These are phyloP conservation scores for Drosophila grimshawi DNA, from an alignment of 1,140 invertebrate species.

Conservation along the genomic window DNA sequence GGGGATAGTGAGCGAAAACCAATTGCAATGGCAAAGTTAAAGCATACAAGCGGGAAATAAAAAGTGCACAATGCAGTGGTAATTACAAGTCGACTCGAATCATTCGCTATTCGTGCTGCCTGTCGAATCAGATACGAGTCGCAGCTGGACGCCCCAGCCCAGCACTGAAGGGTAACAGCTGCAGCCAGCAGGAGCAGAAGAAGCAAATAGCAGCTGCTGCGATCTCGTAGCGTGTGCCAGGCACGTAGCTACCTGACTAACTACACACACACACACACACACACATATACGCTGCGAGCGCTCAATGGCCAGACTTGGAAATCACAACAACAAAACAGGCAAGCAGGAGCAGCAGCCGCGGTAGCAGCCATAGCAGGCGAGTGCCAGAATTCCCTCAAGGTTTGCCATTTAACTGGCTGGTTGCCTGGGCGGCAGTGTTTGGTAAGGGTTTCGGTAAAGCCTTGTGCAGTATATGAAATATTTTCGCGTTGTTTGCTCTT, in stretches of 20 bases:
- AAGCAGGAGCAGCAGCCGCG: background rate
- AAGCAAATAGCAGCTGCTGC: conserved; percentile 18
- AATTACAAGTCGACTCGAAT: conserved; percentile 60
- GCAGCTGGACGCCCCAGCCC: conserved; percentile 14
- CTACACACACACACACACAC: background rate
- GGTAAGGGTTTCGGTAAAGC: background rate
- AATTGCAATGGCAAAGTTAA: conserved; percentile 2
- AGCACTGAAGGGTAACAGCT: conserved; percentile 57
- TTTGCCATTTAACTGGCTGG: conserved; percentile 73
- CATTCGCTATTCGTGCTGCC: conserved; percentile 19
- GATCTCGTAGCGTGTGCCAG: conserved; percentile 33
- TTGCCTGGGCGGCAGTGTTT: conserved; percentile 10
- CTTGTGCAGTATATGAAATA: conserved; percentile 63
- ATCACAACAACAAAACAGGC: conserved; percentile 50
- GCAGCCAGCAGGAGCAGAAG: conserved; percentile 7
- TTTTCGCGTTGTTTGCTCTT: conserved; percentile 67
- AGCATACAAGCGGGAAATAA: conserved; percentile 43
- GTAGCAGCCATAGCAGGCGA: conserved; percentile 13
- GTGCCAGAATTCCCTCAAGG: conserved; percentile 48
- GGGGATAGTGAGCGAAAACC: background rate
- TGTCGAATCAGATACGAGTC: conserved; percentile 52
- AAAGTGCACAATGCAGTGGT: conserved; percentile 73
- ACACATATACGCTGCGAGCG: conserved; percentile 21
- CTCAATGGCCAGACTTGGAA: conserved; percentile 51
- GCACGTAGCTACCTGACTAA: conserved; percentile 33